Percentiles rank a stretch among this genome's conserved stretches.
Evolutionary conservation across 2,797 vertebrate species (phyloP).

Genomic region (Yasuhikotakia modesta): DNA sequence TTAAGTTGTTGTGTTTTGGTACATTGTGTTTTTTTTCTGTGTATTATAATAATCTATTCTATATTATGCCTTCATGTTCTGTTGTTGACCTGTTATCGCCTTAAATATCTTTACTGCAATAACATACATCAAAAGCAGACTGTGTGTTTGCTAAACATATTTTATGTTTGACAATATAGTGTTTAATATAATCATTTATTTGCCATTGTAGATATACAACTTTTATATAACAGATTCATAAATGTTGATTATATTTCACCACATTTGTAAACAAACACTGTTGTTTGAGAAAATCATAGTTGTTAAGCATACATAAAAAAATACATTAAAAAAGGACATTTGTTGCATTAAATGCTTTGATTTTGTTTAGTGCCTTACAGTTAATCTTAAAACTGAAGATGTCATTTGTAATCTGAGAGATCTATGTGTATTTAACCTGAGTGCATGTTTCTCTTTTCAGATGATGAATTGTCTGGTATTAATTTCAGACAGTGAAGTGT

Average conservation of each 20-base stretch:
- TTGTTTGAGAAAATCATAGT: slow-evolving; percentile 29
- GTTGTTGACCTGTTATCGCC: slow-evolving; percentile 36
- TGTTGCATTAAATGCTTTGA: not conserved
- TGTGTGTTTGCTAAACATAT: slow-evolving; percentile 33
- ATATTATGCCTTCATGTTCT: slow-evolving; percentile 46
- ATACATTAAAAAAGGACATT: not conserved
- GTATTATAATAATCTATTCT: slow-evolving; percentile 37
- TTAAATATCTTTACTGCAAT: slow-evolving; percentile 52
- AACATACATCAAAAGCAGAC: slow-evolving; percentile 27
- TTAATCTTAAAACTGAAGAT: not conserved
- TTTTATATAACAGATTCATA: slow-evolving; percentile 72
- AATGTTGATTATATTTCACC: slow-evolving; percentile 78
- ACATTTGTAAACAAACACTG: slow-evolving; percentile 81
- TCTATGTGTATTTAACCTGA: slow-evolving; percentile 19
- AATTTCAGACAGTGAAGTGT: slow-evolving; percentile 14
- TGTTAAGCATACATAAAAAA: not conserved
- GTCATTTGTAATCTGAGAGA: not conserved
- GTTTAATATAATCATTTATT: slow-evolving; percentile 53
- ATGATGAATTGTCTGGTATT: slow-evolving; percentile 38
- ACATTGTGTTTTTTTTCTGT: slow-evolving; percentile 35
- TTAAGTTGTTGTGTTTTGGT: slow-evolving; percentile 45
- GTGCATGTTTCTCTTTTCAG: not conserved
- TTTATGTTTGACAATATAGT: slow-evolving; percentile 36
- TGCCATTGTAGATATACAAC: slow-evolving; percentile 75
- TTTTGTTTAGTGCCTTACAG: not conserved